Base-by-base conservation (phyloP, 2,888 invertebrate species). In the Diarsia brunnea region DNA sequence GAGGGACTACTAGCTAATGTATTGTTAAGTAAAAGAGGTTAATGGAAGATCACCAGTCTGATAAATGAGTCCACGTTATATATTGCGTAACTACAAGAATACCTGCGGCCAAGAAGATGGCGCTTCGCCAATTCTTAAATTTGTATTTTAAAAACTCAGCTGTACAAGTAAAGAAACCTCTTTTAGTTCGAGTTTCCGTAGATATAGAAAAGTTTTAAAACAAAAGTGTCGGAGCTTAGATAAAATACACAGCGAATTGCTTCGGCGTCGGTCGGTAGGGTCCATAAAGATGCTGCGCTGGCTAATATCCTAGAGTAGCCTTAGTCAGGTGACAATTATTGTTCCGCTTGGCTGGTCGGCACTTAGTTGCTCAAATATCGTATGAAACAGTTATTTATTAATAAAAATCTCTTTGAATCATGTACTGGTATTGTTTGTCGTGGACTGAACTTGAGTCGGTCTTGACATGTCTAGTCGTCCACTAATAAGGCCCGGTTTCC, bases 251-350 rank as follows among this genome's bases (percentile, higher is more conserved):
- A 75, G 75, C 47, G 79, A 80, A 85, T 85, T 80, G 81, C 73
- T 77, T 63, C 69, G 78, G 75, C 69, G 79, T 75, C 73, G 76
- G 77, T 68, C 75, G 81, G 64, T 73, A 78, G 58, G 69, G 53
- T 75, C 79, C 84, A 88, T 91, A 92, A 90, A 91, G 63, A 77
- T 82, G 43, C 66, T 66, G 89, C 86, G 73, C 70, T 61, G 66
- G 85, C 82, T 90, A 91, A 91, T 91, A 90, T 88, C 85, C 84
- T 79, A 78, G 84, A 86, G 88, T 81, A 81, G 80, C 79, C 83
- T 60, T 83, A 79, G 84, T 81, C 87, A 89, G 89, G 89, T 89
- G 88, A 88, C 87, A 81, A 85, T 76, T 78, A 85, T 73, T 78
- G 78, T 73, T 67, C 27, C 61, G 58, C 55, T 19, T 66, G 51